Conservation (phyloP, 1,140 invertebrate genomes). For the Drosophila oshimai region DNA sequence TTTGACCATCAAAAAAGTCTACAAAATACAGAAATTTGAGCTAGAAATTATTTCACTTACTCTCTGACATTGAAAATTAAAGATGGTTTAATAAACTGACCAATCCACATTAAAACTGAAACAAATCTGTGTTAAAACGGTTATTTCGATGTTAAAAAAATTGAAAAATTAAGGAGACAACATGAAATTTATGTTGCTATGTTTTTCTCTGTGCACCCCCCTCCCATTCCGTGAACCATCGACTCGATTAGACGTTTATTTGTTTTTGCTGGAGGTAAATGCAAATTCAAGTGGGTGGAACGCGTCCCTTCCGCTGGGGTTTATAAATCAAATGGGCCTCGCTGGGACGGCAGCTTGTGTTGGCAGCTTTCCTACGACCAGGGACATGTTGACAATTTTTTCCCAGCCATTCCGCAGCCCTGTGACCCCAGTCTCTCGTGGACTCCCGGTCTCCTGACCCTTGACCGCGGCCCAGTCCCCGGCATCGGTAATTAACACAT, state of each 20-base stretch:
- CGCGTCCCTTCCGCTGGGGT: conserved; percentile 15
- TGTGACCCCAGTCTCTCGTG: conserved; percentile 1
- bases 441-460: conserved; percentile 16
- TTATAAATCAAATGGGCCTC: conserved; percentile 71
- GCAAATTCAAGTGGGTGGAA: conserved; percentile 68
- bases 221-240: not conserved
- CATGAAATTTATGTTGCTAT: no score
- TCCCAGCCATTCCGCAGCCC: not conserved
- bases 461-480: conserved; percentile 35
- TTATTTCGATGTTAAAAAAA: no score
- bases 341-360: conserved; percentile 54
- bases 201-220: no score
- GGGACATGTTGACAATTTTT: conserved; percentile 69
- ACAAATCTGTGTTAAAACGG: no score
- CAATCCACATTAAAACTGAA: no score
- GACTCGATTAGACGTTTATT: conserved; percentile 76
- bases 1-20: no score
- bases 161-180: no score
- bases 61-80: no score
- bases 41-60: no score
- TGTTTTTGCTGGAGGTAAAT: conserved; percentile 77
- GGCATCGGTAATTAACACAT: conserved; percentile 77
- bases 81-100: no score
- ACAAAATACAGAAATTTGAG: no score
- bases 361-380: conserved; percentile 53